Evolutionary conservation across 2,888 invertebrate genomes (phyloP), one percentile per base, ranked within the genome.

Genomic region (Apotomis betuletana): DNA sequence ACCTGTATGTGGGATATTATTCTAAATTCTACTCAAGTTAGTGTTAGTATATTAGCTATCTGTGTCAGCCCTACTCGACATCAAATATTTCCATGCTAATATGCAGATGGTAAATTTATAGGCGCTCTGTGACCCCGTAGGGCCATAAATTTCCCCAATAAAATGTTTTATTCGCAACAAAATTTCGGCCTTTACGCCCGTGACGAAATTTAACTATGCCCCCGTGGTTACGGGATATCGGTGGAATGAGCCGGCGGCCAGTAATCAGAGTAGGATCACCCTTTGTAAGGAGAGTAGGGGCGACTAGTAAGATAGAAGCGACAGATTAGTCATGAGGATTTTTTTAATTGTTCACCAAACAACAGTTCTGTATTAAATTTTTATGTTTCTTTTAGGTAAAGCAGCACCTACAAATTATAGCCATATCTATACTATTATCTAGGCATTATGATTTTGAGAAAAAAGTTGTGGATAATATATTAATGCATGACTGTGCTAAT

Each of bases 101-200:
- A 79, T 78, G 78, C 79, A 78, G 76, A 80, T 78, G 79, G 77
- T 74, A 75, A 74, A 78, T 79, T 79, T 79, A 79, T 77, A 69
- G 75, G 62, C 69, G 64, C 67, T 44, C 36, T 69, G 75, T 68
- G 76, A 73, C 75, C 78, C 80, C 72, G 67, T 72, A 76, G 72
- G 73, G 73, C 74, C 77, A 76, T 76, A 80, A 77, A 77, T 77
- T 78, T 75, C 49, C 72, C 75, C 80, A 82, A 79, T 83, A 80
- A 83, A 83, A 81, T 80, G 78, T 81, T 83, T 81, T 80, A 83
- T 83, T 80, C 75, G 75, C 76, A 76, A 82, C 80, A 79, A 80
- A 78, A 78, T 78, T 74, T 69, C 74, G 60, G 69, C 71, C 67
- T 69, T 69, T 69, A 71, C 36, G 67, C 36, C 62, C 54, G 72